These are phyloP conservation scores for fruit fly (Drosophila melanogaster) DNA, from an alignment of 1,140 invertebrate species.

Conservation along the genomic window DNA sequence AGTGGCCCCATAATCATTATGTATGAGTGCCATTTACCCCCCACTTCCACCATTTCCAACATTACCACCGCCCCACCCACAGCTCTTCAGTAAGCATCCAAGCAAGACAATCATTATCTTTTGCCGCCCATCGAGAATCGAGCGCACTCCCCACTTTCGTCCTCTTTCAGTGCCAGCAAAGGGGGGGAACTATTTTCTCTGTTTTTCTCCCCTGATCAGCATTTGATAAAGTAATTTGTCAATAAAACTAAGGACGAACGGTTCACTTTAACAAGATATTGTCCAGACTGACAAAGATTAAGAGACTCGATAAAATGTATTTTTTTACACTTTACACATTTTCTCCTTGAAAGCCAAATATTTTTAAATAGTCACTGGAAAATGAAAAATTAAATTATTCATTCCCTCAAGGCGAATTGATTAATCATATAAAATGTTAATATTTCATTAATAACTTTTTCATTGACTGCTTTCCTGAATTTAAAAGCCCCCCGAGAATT, in stretches of 20 bases:
- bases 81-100: slow-evolving; percentile 24
- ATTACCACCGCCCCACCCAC: slow-evolving; percentile 4
- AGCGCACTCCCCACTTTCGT: background rate
- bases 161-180: background rate
- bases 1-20: slow-evolving; percentile 79
- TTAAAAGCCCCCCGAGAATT: slow-evolving; percentile 29
- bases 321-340: background rate
- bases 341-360: background rate
- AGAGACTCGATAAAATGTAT: background rate
- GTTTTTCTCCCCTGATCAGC: slow-evolving; percentile 9
- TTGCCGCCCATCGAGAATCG: slow-evolving; percentile 42
- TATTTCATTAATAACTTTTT: slow-evolving; percentile 21
- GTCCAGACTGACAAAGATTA: background rate
- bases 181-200: slow-evolving; percentile 49
- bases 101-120: slow-evolving; percentile 68
- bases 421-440: slow-evolving; percentile 21
- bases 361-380: background rate
- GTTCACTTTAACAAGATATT: slow-evolving; percentile 3
- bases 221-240: slow-evolving; percentile 69
- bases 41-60: background rate
- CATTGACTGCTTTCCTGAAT: slow-evolving; percentile 21
- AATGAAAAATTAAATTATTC: background rate
- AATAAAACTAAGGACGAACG: slow-evolving; percentile 47
- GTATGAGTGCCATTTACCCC: slow-evolving; percentile 68
- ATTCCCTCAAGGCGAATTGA: slow-evolving; percentile 2